These are phyloP conservation scores for Montipora capricornis DNA, from an alignment of 64 coral and sea anemone genomes.

Conservation along the genomic window DNA sequence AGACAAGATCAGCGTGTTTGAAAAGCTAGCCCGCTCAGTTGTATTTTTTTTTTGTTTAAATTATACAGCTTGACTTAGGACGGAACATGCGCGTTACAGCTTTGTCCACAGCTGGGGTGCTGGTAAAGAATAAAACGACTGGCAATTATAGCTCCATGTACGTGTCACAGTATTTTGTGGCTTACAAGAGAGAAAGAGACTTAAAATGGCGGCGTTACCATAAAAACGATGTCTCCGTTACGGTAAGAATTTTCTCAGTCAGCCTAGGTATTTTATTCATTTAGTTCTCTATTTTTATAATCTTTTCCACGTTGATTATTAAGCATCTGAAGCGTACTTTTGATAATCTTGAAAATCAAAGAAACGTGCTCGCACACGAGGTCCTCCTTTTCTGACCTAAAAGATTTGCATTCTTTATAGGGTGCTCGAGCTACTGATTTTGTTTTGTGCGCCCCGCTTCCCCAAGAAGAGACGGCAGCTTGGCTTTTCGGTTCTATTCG, in stretches of 20 bases:
- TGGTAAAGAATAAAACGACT: conserved; percentile 52
- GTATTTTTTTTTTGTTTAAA: background rate
- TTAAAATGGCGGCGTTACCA: conserved; percentile 73
- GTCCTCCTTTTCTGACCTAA: no score
- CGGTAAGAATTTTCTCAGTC: conserved; percentile 51
- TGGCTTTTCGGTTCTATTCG: no score
- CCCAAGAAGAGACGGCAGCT: no score
- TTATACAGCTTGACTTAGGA: conserved; percentile 80
- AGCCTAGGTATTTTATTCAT: no score
- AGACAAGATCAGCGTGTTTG: background rate
- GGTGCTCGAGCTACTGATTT: no score
- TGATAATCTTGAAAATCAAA: no score
- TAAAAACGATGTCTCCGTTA: conserved; percentile 78
- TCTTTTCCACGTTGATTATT: no score
- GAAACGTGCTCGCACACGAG: no score
- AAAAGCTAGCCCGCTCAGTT: background rate
- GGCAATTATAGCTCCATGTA: conserved; percentile 62
- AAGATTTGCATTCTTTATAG: no score
- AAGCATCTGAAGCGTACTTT: no score
- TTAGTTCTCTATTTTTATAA: no score
- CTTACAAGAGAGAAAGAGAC: conserved; percentile 76
- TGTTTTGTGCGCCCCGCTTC: no score
- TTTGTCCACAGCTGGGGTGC: conserved; percentile 72
- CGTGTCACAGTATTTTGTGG: conserved; percentile 76
- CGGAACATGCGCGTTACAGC: conserved; percentile 74